Evolutionary conservation across 2,113 vertebrate species (phyloP), one percentile per base, ranked within the genome.

Genomic region (Ochotona curzoniae): DNA sequence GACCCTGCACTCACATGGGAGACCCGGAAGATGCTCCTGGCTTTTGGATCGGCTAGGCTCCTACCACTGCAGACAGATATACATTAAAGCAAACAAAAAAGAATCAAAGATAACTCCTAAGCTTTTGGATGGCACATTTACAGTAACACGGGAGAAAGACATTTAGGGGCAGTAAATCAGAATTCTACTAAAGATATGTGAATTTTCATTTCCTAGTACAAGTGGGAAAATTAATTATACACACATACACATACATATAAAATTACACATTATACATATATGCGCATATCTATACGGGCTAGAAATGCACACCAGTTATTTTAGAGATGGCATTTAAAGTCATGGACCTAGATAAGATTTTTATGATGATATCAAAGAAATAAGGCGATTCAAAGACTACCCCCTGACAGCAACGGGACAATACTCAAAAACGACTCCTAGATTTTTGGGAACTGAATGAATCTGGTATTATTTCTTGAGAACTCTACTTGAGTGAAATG

Each of bases 381-480:
- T 74, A 90, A 87, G 76, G 10, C 69, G 18, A 54, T 44, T 8
- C 21, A 57, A 85, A 61, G 30, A 70, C 30, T 6, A 35, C 28
- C 87, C 26, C 35, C n/a, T n/a, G 26, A 38, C 35, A 78, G 32
- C n/a, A 78, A 38, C 26, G 25, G n/a, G n/a, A 51, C 5, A 85
- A 21, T 18, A 54, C 8, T 63, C 17, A 87, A 80, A n/a, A n/a
- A n/a, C n/a, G 57, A 92, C 60, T 63, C 13, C 32, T 20, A 82
- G 51, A 70, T 75, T 93, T 86, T 38, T 86, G 49, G 35, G 79
- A 85, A 92, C 85, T n/a, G 32, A 86, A 15, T 85, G 44, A 82
- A 76, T 30, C 75, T 26, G 8, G 25, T 71, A 89, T 26, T 28
- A 76, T 57, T 66, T 92, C 81, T 20, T 57, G 89, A 92, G 30